Base-by-base conservation (phyloP, 2,888 invertebrate genomes). In the Eretmocerus hayati region DNA sequence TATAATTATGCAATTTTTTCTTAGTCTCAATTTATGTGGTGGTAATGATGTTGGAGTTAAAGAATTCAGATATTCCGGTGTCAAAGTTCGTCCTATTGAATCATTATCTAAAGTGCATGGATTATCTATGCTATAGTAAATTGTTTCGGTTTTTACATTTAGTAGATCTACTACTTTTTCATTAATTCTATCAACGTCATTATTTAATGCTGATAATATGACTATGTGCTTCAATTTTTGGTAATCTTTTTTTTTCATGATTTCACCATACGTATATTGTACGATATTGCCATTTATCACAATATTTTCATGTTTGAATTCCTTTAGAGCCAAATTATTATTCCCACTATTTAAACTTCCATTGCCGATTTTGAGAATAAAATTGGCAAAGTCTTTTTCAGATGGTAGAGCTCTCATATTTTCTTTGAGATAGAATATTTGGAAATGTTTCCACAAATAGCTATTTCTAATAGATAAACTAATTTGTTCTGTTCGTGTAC, bases 391-490 rank as follows among this genome's bases (percentile, higher is more conserved):
- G n/a, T n/a, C n/a, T n/a, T n/a, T n/a, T n/a, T n/a, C 55, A 59
- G n/a, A n/a, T n/a, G n/a, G n/a, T n/a, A n/a, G n/a, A n/a, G n/a
- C n/a, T n/a, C n/a, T n/a, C n/a, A n/a, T 57, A 41, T 58, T 58
- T 48, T 57, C 30, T 19, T 48, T 59, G n/a, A 61, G 46, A 13
- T 56, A 43, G 46, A 48, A 54, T 19, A 50, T 53, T 2, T 13
- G 4, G 35, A 60, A 59, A 36, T 52, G 8, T 44, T 22, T 37
- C 59, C 55, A 59, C 21, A 59, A 22, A 18, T 38, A 21, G 48
- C 57, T 59, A 38, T 23, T 50, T 42, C 58, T 59, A 15, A 60
- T 59, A 11, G 55, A 56, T 23, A 58, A 44, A 56, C 55, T 56
- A 4, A 61, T 26, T 18, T 42, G 40, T 49, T 46, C 54, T 21